phyloP scores from a whole-genome alignment of 2,797 vertebrate species.

The Choloepus didactylus region DNA sequence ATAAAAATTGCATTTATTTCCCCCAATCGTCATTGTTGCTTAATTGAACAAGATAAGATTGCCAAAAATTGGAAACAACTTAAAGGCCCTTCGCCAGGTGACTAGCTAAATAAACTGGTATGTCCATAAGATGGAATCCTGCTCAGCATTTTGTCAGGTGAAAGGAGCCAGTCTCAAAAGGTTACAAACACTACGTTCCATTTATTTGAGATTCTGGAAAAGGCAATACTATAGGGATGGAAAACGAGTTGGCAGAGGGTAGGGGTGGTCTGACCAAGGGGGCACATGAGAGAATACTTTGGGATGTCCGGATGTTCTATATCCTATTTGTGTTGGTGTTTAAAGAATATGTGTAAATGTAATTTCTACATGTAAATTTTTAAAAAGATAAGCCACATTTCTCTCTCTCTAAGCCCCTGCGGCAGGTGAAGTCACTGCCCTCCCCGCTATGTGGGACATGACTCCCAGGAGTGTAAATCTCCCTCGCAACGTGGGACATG shows the following conservation, averaged over 20 bases:
- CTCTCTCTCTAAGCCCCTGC: too few species aligned
- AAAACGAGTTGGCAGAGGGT: neutral
- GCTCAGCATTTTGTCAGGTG: neutral
- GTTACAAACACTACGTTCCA: neutral
- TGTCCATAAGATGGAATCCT: neutral
- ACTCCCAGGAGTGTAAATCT: too few species aligned
- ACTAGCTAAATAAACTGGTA: neutral
- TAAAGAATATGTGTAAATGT: neutral
- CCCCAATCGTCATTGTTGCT: neutral
- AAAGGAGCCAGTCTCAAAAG: conserved; percentile 7
- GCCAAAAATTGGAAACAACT: neutral
- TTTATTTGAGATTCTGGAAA: neutral
- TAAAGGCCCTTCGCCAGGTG: neutral
- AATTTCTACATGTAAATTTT: neutral
- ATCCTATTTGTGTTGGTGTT: neutral
- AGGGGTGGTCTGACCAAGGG: neutral
- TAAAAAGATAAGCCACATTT: neutral
- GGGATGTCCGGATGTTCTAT: neutral
- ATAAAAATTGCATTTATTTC: conserved; percentile 6
- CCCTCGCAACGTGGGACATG: too few species aligned
- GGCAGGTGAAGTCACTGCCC: too few species aligned
- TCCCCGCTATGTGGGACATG: too few species aligned
- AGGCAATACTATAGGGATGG: neutral
- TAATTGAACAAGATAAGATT: neutral
- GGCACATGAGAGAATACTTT: neutral